Base-by-base conservation (phyloP, 2,113 vertebrate species). In the Hiodon alosoides region DNA sequence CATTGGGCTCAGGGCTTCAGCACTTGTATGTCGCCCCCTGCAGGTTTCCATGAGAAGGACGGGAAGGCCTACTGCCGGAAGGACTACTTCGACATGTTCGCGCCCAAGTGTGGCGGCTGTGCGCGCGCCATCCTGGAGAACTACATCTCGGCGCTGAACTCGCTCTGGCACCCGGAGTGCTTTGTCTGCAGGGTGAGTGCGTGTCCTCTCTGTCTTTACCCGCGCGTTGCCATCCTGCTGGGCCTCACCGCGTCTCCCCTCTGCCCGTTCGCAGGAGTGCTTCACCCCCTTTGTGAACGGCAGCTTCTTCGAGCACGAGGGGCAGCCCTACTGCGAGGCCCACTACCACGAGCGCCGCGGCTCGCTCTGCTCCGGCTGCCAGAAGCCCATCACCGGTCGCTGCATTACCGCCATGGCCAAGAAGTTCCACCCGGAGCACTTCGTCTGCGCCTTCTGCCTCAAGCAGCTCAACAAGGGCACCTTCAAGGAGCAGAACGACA, bases 401-500 rank as follows among this genome's bases (percentile, higher is more conserved):
- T 99, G 97, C 81, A 98, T 99, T 91, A 98, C 97, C 0, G 97
- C 97, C 74, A 99, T 99, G 97, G 86, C 92, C 86, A 96, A 95
- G 92, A 98, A 99, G 88, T 99, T 99, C 81, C 97, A 99, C 86
- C 97, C 97, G 0, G 97, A 99, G 93, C 97, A 99, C 87, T 99
- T 99, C 59, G 97, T 98, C 82, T 99, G 97, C 60, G 97, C 97
- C 89, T 98, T 99, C 90, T 98, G 97, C 86, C 94, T 99, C 85
- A 99, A 98, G 85, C 97, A 98, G 80, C 97, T 98, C 84, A 99
- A 99, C 91, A 99, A 99, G 89, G 97, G 97, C 87, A 99, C 97
- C 82, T 99, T 99, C 87, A 99, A 99, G 86, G 97, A 99, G 90
- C 97, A 98, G 82, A 99, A 99, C 0, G 96, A 98, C 92, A 99